phyloP scores from a whole-genome alignment of 2,113 vertebrate genomes.

The Sapajus apella region DNA sequence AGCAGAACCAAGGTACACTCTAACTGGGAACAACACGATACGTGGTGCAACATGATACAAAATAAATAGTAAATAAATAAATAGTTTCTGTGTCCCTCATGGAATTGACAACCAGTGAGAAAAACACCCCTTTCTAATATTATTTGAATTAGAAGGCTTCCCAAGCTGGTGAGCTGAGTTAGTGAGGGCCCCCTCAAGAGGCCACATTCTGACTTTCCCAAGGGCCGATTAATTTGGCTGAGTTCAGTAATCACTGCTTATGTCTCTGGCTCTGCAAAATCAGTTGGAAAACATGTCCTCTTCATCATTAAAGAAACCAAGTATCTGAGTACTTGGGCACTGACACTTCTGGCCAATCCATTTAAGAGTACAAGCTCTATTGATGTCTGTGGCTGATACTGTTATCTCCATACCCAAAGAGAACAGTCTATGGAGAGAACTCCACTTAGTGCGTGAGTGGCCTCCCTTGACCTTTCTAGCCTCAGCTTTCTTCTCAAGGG shows the following conservation, averaged over 20 bases:
- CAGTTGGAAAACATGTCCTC: background rate
- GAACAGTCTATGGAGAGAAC: background rate
- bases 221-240: background rate
- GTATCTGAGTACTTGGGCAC: background rate
- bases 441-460: background rate
- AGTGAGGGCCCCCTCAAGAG: background rate
- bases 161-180: background rate
- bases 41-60: background rate
- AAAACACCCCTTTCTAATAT: conserved; percentile 23
- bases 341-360: background rate
- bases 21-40: background rate
- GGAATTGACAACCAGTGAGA: conserved; percentile 22
- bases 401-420: background rate
- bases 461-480: background rate
- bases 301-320: background rate
- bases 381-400: background rate
- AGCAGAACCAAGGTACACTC: background rate
- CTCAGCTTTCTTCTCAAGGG: background rate
- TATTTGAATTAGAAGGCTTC: conserved; percentile 42
- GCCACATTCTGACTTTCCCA: background rate
- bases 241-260: conserved; percentile 45
- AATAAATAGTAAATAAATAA: background rate
- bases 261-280: background rate
- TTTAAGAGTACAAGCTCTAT: background rate
- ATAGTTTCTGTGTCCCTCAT: background rate